A percentile compares a stretch with the other conserved stretches of the same genome.
These are phyloP conservation scores for Hirudo medicinalis DNA, from an alignment of 1,140 invertebrate species.

Conservation along the genomic window DNA sequence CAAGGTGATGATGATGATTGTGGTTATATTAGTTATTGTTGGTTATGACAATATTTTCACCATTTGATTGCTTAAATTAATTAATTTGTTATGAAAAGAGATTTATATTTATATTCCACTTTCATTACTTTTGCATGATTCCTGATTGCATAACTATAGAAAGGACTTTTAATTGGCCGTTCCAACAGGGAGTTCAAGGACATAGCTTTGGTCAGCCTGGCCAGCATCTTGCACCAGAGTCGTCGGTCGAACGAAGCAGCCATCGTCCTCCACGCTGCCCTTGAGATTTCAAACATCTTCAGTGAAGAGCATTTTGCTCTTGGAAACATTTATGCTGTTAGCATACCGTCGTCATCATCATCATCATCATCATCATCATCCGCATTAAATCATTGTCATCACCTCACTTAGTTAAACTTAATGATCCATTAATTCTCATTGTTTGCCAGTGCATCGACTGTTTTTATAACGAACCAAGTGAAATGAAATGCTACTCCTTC, in stretches of 20 bases:
- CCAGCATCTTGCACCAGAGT: conserved; percentile 64
- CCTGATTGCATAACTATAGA: background rate
- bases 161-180: background rate
- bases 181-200: conserved; percentile 54
- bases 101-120: too few relatives aligned
- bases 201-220: conserved; percentile 63
- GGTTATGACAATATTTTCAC: background rate
- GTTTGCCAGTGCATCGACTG: too few relatives aligned
- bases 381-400: background rate
- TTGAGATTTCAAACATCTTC: conserved; percentile 59
- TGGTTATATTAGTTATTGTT: background rate
- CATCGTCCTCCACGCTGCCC: conserved; percentile 60
- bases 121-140: too few relatives aligned
- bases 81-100: background rate
- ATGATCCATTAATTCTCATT: too few relatives aligned
- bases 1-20: conserved; percentile 45
- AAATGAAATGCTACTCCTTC: too few relatives aligned
- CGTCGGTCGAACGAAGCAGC: conserved; percentile 61
- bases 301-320: conserved; percentile 62
- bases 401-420: too few relatives aligned
- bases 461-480: too few relatives aligned
- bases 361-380: background rate
- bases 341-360: conserved; percentile 24
- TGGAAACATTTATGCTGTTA: conserved; percentile 59
- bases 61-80: background rate